Evolutionary conservation across 2,888 invertebrate genomes (phyloP), one percentile per base, ranked within the genome.

Genomic region (Lamproptera curius): DNA sequence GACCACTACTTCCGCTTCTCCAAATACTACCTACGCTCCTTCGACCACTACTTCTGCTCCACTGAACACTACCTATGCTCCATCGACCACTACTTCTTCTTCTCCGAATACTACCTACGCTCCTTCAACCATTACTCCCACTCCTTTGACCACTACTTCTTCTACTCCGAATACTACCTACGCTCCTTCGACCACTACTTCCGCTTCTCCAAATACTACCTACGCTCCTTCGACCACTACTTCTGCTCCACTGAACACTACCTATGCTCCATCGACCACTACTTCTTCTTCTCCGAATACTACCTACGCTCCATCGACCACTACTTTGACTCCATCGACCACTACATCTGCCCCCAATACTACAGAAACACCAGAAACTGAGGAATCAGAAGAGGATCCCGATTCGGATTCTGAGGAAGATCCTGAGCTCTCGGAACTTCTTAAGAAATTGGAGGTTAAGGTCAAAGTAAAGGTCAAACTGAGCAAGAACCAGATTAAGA

Each of bases 391-490:
- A 1, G 43, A 38, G 9, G 34, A 41, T 5, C 41, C 36, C 16
- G 42, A 42, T 13, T 37, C 31, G 2, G 42, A 26, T 3, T 52
- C 50, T 2, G 74, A 73, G 46, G 72, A 73, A 8, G 75, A 75
- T 15, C 63, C 65, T 1, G 73, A 82, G 35, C 31, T 75, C 2
- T 62, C 70, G 0, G 64, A 83, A 23, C 58, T 82, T 5, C 59
- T 82, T 11, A 85, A 85, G 57, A 74, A 69, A 38, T 62, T 86
- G 28, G 72, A 81, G 59, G 74, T 85, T 0, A 70, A 73, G 55
- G 84, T 86, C 16, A 79, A 80, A 53, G 84, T 85, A 16, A 79
- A 76, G 52, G 80, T 86, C 31, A 70, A 64, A 39, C 49, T 85
- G 46, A 77, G 72, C 54, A 83, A 80, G 49, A 70, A 63, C 50